phyloP scores from a whole-genome alignment of 2,888 invertebrate species.

The Pegoplata infirma region DNA sequence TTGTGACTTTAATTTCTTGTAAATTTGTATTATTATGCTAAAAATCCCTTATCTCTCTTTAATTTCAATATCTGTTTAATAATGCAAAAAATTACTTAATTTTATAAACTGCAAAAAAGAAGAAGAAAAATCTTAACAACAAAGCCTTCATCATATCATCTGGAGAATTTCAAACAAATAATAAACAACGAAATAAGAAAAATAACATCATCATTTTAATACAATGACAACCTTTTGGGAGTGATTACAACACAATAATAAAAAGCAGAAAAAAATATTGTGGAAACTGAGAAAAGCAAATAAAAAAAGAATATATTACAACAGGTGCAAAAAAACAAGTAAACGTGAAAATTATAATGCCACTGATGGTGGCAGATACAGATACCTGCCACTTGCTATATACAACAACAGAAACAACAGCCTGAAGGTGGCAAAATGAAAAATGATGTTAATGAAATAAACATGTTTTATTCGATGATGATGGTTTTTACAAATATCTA shows the following conservation, averaged over 20 bases:
- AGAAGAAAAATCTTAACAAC: slow-evolving; percentile 1
- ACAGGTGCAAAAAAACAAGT: slow-evolving; percentile 53
- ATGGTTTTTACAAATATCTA: neutral
- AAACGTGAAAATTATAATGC: slow-evolving; percentile 39
- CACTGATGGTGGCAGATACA: slow-evolving; percentile 20
- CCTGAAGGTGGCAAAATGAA: slow-evolving; percentile 55
- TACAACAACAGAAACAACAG: slow-evolving; percentile 6
- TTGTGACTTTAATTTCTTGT: no score
- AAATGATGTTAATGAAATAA: slow-evolving; percentile 67
- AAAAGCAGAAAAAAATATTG: neutral
- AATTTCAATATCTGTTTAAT: slow-evolving; percentile 40
- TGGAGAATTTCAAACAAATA: slow-evolving; percentile 14
- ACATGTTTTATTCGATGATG: slow-evolving; percentile 63
- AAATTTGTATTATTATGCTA: no score
- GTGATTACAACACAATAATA: slow-evolving; percentile 47
- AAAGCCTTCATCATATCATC: slow-evolving; percentile 19
- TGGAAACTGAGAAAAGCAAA: neutral
- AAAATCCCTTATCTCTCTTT: neutral
- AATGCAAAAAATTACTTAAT: slow-evolving; percentile 52
- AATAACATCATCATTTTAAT: slow-evolving; percentile 41
- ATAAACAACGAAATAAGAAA: neutral
- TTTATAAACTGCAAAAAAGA: slow-evolving; percentile 10
- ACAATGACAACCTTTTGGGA: slow-evolving; percentile 50
- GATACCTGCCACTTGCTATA: slow-evolving; percentile 20
- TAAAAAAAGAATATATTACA: slow-evolving; percentile 6